These are phyloP conservation scores for Mesorhabditis spiculigera DNA, from an alignment of 2,888 invertebrate genomes.

Conservation along the genomic window DNA sequence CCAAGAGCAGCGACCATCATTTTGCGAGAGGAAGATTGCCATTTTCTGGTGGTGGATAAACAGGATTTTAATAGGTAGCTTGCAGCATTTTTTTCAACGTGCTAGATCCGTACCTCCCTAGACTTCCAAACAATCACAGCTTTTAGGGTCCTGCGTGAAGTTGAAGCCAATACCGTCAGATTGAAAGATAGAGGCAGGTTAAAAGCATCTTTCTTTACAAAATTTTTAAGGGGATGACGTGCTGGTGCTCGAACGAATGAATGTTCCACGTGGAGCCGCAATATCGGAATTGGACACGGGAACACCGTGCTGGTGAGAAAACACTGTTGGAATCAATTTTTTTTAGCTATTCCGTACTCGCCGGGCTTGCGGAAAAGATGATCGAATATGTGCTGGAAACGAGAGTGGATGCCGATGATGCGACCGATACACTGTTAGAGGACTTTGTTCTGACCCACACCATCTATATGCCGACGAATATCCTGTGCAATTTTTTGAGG, in stretches of 20 bases:
- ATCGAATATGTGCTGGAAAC: constrained; percentile 80
- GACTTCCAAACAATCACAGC: not conserved
- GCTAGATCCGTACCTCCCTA: not conserved
- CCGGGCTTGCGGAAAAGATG: constrained; percentile 81
- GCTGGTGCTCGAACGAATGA: constrained; percentile 71
- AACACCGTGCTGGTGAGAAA: constrained; percentile 19
- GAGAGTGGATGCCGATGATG: constrained; percentile 62
- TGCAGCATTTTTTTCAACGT: constrained; percentile 3
- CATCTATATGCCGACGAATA: constrained; percentile 76
- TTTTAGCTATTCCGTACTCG: constrained; percentile 78
- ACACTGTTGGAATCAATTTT: not conserved
- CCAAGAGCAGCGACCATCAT: constrained; percentile 81
- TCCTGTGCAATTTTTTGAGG: constrained; percentile 66
- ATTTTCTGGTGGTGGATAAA: constrained; percentile 79
- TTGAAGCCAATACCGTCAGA: constrained; percentile 81
- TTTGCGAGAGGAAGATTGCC: constrained; percentile 77
- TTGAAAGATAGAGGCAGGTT: constrained; percentile 69
- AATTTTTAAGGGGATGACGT: constrained; percentile 74
- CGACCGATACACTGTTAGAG: constrained; percentile 68
- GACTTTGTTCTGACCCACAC: constrained; percentile 80
- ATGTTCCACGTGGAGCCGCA: constrained; percentile 37
- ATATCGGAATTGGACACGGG: constrained; percentile 19
- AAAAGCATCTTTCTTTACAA: not conserved
- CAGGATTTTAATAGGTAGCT: constrained; percentile 74
- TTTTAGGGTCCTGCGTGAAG: constrained; percentile 65